Base-by-base conservation (phyloP, 2,888 invertebrate species). In the Pristionchus entomophagus region DNA sequence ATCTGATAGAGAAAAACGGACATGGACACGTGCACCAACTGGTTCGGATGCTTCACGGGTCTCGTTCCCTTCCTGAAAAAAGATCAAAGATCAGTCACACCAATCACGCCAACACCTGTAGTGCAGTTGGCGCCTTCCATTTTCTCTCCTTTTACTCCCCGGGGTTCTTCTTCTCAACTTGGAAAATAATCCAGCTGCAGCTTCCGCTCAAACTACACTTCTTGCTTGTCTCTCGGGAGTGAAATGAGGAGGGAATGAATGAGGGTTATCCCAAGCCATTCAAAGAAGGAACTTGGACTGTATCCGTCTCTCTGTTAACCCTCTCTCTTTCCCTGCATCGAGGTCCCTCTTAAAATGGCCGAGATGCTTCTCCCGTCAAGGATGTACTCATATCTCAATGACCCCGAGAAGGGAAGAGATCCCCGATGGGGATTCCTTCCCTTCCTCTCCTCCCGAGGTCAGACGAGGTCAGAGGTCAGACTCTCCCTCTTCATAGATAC, bases 1-100 rank as follows among this genome's bases (percentile, higher is more conserved):
- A 92, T 92, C 87, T 93, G 93, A 87, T 93, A 93, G 38, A 93
- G 87, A 80, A 93, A 93, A 14, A 91, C 91, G 83, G 90, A 90
- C 91, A 93, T 91, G 35, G 92, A 91, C 1, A 93, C 93, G 78
- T 86, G 86, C 49, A 93, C 91, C 65, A 92, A 90, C 62, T 93
- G 91, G 82, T 88, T 90, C 17, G 93, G 93, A 90, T 93, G 92
- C 10, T 91, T 91, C 8, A 93, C 92, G 41, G 92, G 93, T 26
- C 92, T 89, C 12, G 93, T 92, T 53, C 92, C 92, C 86, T 91
- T 91, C 73, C 91, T 90, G 89, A n/a, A n/a, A n/a, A n/a, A n/a
- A n/a, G n/a, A n/a, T n/a, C 59, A 91, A 88, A 32, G 32, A 41
- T 38, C 59, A 8, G 10, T 0, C 29, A 14, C 78, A 51, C 49